These are phyloP conservation scores for Drosophila miranda DNA, from an alignment of 1,140 invertebrate species.

Conservation along the genomic window DNA sequence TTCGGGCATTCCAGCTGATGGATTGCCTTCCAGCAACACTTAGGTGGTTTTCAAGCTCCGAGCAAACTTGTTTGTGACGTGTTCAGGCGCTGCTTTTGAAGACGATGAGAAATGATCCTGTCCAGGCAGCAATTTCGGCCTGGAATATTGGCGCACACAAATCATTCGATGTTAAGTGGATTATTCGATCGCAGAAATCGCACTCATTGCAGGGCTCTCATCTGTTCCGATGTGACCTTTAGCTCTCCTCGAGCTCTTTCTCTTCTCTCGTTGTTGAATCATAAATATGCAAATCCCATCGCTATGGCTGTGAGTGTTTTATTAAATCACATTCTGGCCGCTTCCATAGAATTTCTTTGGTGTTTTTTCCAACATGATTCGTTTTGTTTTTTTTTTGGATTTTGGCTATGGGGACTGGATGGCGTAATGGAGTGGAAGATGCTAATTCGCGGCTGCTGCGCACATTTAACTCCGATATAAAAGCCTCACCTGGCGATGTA, in stretches of 20 bases:
- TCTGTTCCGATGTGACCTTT: conserved; percentile 14
- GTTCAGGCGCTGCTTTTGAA: not conserved
- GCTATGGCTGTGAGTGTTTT: conserved; percentile 54
- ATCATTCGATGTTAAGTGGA: not conserved
- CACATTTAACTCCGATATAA: conserved; percentile 53
- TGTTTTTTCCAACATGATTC: conserved; percentile 14
- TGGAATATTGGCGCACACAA: not conserved
- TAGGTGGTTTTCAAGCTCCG: not conserved
- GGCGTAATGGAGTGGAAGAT: conserved; percentile 65
- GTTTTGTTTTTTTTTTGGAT: conserved; percentile 29
- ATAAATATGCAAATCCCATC: conserved; percentile 67
- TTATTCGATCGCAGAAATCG: conserved; percentile 11
- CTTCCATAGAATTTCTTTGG: conserved; percentile 70
- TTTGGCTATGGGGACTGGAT: conserved; percentile 37
- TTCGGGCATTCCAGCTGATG: conserved; percentile 36
- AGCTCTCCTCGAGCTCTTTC: conserved; percentile 23
- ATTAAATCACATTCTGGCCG: conserved; percentile 55
- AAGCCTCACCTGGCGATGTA: conserved; percentile 36
- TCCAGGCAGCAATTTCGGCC: conserved; percentile 16
- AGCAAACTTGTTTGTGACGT: conserved; percentile 67
- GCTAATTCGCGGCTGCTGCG: conserved; percentile 56
- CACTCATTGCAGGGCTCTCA: conserved; percentile 32
- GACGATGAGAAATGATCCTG: conserved; percentile 27
- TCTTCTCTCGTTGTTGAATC: conserved; percentile 25
- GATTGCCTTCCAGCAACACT: conserved; percentile 13